Base-by-base conservation (phyloP, 1,140 invertebrate genomes). In the Drosophila watanabei region DNA sequence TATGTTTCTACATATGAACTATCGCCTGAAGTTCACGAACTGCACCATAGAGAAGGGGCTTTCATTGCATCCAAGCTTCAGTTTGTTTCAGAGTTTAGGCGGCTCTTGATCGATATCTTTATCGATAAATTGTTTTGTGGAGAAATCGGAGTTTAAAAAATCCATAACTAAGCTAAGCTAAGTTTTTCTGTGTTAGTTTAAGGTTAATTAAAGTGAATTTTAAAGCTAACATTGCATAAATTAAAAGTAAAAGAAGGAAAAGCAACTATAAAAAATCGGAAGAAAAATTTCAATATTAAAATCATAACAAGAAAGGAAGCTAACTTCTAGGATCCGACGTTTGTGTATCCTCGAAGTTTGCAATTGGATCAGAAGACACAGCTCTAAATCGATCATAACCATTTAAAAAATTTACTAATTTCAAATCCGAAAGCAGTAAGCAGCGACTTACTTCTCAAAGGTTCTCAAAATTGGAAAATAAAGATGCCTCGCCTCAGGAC, bases 401-500 rank as follows among this genome's bases (percentile, higher is more conserved):
- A 24, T 6, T 0, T 0, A 0, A 18, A 18, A 5, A 5, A 18
- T 18, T 0, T 2, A 41, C 10, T n/a, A 43, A 14, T 7, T 48
- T 28, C 2, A 28, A 24, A 14, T 9, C 0, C 2, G 0, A 49
- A 9, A 10, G 4, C 8, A 39, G 20, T 16, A 28, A 39, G 14
- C 52, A 0, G 2, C 6, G 28, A 18, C 8, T 24, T 18, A 24
- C 4, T 43, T 24, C 11, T 28, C 49, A 13, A 33, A 33, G n/a
- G 1, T 3, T 11, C 16, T 4, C 24, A 9, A 20, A 48, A 10
- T 13, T 11, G 6, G 13, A 16, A 16, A 24, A 5, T 13, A 3
- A 87, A 68, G 16, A 93, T 93, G 92, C 58, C 89, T 35, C 83
- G 89, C 18, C 82, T 72, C 0, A 81, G 79, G 68, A 13, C 86